These are phyloP conservation scores for Pomacea maculata DNA, from an alignment of 1,140 invertebrate genomes.

Conservation along the genomic window DNA sequence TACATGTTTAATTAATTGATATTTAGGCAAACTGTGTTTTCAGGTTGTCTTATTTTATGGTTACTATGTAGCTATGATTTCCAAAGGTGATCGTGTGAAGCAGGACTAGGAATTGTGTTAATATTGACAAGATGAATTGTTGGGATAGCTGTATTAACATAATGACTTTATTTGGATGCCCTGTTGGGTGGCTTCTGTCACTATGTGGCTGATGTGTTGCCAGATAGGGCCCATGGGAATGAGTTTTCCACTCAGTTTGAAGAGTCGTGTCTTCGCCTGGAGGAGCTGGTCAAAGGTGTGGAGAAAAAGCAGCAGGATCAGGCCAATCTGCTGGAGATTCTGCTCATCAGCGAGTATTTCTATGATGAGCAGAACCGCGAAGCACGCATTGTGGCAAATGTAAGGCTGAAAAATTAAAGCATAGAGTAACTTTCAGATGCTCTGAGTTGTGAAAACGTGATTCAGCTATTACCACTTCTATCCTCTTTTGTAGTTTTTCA, in stretches of 20 bases:
- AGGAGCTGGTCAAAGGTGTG: conserved; percentile 81
- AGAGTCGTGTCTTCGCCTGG: conserved; percentile 79
- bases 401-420: conserved; percentile 66
- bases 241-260: conserved; percentile 90
- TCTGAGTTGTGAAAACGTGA: no score
- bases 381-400: conserved; percentile 92
- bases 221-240: conserved; percentile 83
- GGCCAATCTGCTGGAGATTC: conserved; percentile 76
- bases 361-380: conserved; percentile 89
- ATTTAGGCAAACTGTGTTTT: no score
- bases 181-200: no score
- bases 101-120: not conserved
- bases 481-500: no score
- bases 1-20: not conserved
- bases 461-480: no score
- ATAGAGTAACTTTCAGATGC: no score
- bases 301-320: conserved; percentile 85
- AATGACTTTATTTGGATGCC: not conserved
- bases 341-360: conserved; percentile 84
- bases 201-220: conserved; percentile 6
- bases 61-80: no score
- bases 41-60: no score
- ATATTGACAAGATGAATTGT: not conserved
- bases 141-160: not conserved
- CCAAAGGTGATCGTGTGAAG: no score